Evolutionary conservation across 1,140 invertebrate genomes (phyloP).

Genomic region (Ceratosolen fusciceps): DNA sequence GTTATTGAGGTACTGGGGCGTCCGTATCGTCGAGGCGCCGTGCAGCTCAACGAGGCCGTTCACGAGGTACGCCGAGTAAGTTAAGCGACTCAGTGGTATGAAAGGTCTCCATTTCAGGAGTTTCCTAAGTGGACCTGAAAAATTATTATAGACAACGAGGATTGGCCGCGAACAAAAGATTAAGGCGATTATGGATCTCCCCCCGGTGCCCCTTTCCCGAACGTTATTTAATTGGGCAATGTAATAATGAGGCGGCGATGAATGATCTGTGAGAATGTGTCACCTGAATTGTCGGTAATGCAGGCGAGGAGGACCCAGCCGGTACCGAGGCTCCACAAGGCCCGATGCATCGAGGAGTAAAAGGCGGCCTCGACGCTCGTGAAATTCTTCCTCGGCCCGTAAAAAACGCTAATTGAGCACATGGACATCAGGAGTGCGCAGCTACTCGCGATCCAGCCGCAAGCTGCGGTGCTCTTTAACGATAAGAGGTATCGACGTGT

Average conservation of each 20-base stretch:
- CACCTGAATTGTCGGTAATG: slow-evolving; percentile 80
- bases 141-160: background rate
- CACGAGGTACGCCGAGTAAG: slow-evolving; percentile 81
- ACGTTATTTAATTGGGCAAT: background rate
- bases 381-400: slow-evolving; percentile 74
- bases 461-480: slow-evolving; percentile 70
- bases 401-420: slow-evolving; percentile 76
- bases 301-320: slow-evolving; percentile 82
- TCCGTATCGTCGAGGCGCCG: slow-evolving; percentile 72
- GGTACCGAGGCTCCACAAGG: slow-evolving; percentile 77
- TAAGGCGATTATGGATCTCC: too few species aligned
- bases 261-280: slow-evolving; percentile 31
- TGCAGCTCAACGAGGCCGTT: slow-evolving; percentile 79
- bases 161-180: too few species aligned
- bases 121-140: slow-evolving; percentile 73
- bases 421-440: slow-evolving; percentile 74
- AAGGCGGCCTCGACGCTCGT: slow-evolving; percentile 75
- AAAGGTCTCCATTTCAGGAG: slow-evolving; percentile 78
- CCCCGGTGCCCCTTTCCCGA: background rate
- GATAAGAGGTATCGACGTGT: background rate
- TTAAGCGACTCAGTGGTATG: slow-evolving; percentile 77
- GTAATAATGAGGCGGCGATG: background rate
- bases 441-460: slow-evolving; percentile 74
- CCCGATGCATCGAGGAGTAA: slow-evolving; percentile 77
- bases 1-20: slow-evolving; percentile 70